phyloP scores from a whole-genome alignment of 1,140 invertebrate genomes.

The Centruroides vittatus region DNA sequence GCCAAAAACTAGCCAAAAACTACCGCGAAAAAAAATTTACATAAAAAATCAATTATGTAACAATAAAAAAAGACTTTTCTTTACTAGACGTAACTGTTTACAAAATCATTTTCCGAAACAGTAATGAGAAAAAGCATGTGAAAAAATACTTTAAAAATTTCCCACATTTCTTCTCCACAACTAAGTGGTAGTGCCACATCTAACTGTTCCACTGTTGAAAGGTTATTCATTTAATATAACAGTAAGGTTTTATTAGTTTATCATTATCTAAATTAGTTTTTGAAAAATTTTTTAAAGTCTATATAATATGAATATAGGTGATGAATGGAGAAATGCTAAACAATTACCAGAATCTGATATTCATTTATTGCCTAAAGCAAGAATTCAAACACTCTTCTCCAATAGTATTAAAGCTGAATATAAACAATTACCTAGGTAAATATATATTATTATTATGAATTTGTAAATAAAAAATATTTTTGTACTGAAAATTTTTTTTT shows the following conservation, averaged over 20 bases:
- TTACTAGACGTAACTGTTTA: too few species aligned
- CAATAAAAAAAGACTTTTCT: too few species aligned
- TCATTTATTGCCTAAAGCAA: slow-evolving; percentile 59
- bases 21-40: too few species aligned
- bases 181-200: too few species aligned
- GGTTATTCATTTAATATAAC: too few species aligned
- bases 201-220: too few species aligned
- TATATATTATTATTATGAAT: not conserved
- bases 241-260: not conserved
- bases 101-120: too few species aligned
- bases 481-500: not conserved
- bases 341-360: slow-evolving; percentile 54
- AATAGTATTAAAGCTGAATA: slow-evolving; percentile 63
- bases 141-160: too few species aligned
- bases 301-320: slow-evolving; percentile 29
- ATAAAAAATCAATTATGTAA: too few species aligned
- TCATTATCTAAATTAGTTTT: not conserved
- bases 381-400: slow-evolving; percentile 49
- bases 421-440: slow-evolving; percentile 48
- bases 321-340: slow-evolving; percentile 57
- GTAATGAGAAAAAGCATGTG: too few species aligned
- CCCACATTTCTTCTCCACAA: too few species aligned
- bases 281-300: not conserved
- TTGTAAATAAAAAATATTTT: not conserved
- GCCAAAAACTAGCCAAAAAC: too few species aligned